Evolutionary conservation across 2,113 vertebrate species (phyloP).

Genomic region (Mastomys natalensis): DNA sequence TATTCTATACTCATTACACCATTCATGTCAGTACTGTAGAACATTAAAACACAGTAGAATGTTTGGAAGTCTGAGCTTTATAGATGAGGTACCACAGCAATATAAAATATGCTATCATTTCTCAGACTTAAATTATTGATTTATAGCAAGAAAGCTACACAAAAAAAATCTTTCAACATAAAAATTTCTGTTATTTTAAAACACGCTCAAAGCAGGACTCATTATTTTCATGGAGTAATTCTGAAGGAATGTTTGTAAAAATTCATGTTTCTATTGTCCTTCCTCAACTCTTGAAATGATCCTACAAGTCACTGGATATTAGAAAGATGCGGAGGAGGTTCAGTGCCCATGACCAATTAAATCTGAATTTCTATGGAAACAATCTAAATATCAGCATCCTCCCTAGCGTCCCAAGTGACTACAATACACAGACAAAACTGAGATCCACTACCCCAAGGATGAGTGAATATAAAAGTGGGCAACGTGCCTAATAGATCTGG

Average conservation of each 20-base stretch:
- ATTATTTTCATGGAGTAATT: background rate
- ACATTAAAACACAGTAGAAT: background rate
- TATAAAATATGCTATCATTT: background rate
- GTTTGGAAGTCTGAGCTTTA: background rate
- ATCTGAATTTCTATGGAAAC: background rate
- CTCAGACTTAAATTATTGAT: background rate
- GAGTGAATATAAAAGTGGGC: background rate
- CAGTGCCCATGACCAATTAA: background rate
- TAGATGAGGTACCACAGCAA: background rate
- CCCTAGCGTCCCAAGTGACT: background rate
- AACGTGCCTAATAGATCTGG: constrained; percentile 28
- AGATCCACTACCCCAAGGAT: background rate
- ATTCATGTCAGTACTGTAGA: background rate
- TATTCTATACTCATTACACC: background rate
- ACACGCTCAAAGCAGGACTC: background rate
- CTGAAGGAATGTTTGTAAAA: background rate
- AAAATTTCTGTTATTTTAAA: constrained; percentile 24
- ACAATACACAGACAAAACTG: background rate
- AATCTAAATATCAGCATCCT: background rate
- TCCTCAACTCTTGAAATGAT: background rate
- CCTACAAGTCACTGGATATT: background rate
- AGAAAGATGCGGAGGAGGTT: background rate
- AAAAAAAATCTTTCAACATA: background rate
- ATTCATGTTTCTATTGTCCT: background rate
- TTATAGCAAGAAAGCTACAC: background rate